Percentiles rank a stretch among this genome's conserved stretches.
These are phyloP conservation scores for Jordanella pulchra DNA, from an alignment of 2,797 vertebrate species.

Conservation along the genomic window DNA sequence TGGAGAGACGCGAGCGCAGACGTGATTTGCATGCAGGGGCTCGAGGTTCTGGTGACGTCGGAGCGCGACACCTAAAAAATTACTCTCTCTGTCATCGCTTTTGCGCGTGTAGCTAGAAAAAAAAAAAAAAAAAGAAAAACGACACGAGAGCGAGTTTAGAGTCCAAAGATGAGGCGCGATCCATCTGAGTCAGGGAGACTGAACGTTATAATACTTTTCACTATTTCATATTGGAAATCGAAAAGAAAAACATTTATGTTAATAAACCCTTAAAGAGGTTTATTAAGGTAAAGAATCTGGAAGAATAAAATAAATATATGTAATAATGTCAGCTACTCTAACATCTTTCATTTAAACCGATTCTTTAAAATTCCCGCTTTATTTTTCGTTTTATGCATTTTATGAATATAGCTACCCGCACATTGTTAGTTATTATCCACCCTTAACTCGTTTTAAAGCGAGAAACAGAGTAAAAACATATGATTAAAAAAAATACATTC, in stretches of 20 bases:
- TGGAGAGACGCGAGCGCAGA: slow-evolving; percentile 78
- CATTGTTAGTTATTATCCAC: background rate
- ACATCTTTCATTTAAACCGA: background rate
- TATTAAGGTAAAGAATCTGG: too few relatives aligned
- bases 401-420: background rate
- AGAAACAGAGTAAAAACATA: background rate
- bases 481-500: background rate
- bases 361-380: background rate
- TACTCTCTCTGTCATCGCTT: slow-evolving; percentile 63
- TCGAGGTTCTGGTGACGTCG: slow-evolving; percentile 85
- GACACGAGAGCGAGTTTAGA: slow-evolving; percentile 24
- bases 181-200: background rate
- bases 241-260: too few relatives aligned
- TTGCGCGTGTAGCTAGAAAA: slow-evolving; percentile 31
- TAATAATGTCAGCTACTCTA: too few relatives aligned
- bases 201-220: background rate
- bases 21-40: slow-evolving; percentile 86
- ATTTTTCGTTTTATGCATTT: background rate
- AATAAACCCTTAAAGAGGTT: too few relatives aligned
- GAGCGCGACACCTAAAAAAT: slow-evolving; percentile 77
- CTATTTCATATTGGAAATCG: background rate
- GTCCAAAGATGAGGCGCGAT: background rate
- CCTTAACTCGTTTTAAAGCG: background rate
- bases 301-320: too few relatives aligned
- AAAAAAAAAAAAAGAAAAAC: slow-evolving; percentile 4